A percentile compares a stretch with the other conserved stretches of the same genome.
These are phyloP conservation scores for Trinectes maculatus DNA, from an alignment of 2,113 vertebrate species.

Conservation along the genomic window DNA sequence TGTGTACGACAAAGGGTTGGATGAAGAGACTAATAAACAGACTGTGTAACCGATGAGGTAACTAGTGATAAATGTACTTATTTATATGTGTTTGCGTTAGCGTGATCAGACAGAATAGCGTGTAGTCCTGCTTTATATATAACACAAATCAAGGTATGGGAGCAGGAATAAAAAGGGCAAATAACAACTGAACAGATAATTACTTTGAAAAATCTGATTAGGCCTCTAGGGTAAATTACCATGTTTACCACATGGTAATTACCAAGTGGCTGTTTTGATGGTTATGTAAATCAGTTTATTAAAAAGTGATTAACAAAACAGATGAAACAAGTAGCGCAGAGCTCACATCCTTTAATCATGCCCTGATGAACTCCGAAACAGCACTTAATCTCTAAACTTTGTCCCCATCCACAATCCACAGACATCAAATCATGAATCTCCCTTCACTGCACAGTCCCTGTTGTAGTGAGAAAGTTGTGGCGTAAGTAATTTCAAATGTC, in stretches of 20 bases:
- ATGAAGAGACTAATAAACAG: neutral
- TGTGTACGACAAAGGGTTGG: neutral
- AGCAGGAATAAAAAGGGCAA: conserved; percentile 33
- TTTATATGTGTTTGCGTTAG: neutral
- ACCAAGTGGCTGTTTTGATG: conserved; percentile 65
- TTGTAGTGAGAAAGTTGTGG: neutral
- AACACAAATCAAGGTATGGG: conserved; percentile 7
- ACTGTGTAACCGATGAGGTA: too few species aligned
- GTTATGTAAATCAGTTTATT: conserved; percentile 69
- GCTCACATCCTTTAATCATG: conserved; percentile 48
- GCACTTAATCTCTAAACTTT: neutral
- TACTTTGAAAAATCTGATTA: conserved; percentile 30
- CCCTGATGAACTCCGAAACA: conserved; percentile 45
- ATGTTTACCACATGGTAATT: conserved; percentile 67
- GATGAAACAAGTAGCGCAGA: conserved; percentile 54
- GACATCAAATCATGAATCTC: conserved; percentile 13
- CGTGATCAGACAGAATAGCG: neutral
- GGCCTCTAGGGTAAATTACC: conserved; percentile 54
- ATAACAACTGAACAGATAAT: conserved; percentile 35
- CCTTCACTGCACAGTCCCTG: neutral
- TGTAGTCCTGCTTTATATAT: neutral
- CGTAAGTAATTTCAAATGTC: too few species aligned
- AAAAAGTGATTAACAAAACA: conserved; percentile 63
- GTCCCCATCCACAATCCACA: neutral
- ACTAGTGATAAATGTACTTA: neutral